Base-by-base conservation (phyloP, 37 sponge, comb jelly and placozoan species). In the Eunapius fragilis region DNA sequence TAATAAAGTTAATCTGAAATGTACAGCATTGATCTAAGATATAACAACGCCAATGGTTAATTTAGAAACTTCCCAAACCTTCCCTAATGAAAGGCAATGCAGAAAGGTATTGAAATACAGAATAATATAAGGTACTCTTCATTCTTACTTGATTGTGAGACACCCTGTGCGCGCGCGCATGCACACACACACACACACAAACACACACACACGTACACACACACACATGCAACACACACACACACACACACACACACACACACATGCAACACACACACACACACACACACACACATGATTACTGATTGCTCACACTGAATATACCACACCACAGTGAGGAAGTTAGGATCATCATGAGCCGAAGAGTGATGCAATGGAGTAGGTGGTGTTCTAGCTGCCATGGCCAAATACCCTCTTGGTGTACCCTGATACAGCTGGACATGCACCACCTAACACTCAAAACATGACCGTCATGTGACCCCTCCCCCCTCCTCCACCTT, bases 401-500 rank as follows among this genome's bases (percentile, higher is more conserved):
- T 34, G 24, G 77, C 24, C 25, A 25, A 33, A 41, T 38, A 76
- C 77, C 37, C 25, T 11, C 23, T 25, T 9, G 34, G 37, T 12
- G 37, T 76, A 9, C 37, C 77, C 25, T 76, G 37, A 24, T n/a
- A 41, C n/a, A 76, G 25, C 77, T 76, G 77, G 34, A 76, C 77
- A 7, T 33, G 30, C n/a, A 76, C 37, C 77, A 76, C 77, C 77
- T 28, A 31, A 24, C 12, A 14, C 31, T 58, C 58, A 58, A 58
- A 11, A 58, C 28, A 3, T 10, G 71, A 5, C 28, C 7, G 28
- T 1, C 31, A 14, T 1, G 12, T 11, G 14, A n/a, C n/a, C n/a
- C n/a, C n/a, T n/a, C n/a, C n/a, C 74, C 26, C 14, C 28, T 13
- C 30, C 30, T 33, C 30, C 37, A 9, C 37, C 77, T 41, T 35